Base-by-base conservation (phyloP, 2,888 invertebrate genomes). In the Drosophila macrospina region DNA sequence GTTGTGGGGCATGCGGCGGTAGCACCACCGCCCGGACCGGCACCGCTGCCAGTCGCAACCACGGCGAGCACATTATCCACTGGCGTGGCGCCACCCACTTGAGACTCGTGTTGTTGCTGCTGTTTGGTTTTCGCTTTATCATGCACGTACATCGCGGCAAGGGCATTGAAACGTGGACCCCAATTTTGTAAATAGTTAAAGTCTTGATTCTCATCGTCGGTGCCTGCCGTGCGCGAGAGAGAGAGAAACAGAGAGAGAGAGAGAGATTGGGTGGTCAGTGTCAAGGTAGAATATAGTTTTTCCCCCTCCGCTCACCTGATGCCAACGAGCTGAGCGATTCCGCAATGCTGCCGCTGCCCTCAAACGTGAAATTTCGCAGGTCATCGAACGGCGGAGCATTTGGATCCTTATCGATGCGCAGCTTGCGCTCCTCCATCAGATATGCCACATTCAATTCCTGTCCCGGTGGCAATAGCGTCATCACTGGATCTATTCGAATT, bases 351-450 rank as follows among this genome's bases (percentile, higher is more conserved):
- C 98, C 98, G 90, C 98, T 98, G 41, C 99, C 99, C 93, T 99
- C 99, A 90, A 99, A 99, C 59, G 98, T 99, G 92, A 99, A 99
- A 94, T 99, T 99, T 91, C 99, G 95, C 83, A 99, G 94, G 92
- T 99, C 99, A 92, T 99, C 99, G 92, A 98, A 99, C 8, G 99
- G 99, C 69, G 99, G 99, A 59, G 98, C 98, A 92, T 97, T 97
- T 11, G 97, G 97, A 93, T 99, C 99, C 90, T 97, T 96, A 93
- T 99, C 98, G 36, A 98, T 98, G 81, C 98, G 95, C 90, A 97
- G 96, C 93, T 99, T 97, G 92, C 99, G 98, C 90, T 98, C 98
- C 91, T 97, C 97, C 90, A 99, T 99, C 92, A 99, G 98, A 92
- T 97, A 95, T 57, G 98, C 98, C 65, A 99, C 98, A 92, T 98